A percentile compares a stretch with the other conserved stretches of the same genome.
phyloP scores from a whole-genome alignment of 2,113 vertebrate genomes.

The Brachypodius melanocephalos region DNA sequence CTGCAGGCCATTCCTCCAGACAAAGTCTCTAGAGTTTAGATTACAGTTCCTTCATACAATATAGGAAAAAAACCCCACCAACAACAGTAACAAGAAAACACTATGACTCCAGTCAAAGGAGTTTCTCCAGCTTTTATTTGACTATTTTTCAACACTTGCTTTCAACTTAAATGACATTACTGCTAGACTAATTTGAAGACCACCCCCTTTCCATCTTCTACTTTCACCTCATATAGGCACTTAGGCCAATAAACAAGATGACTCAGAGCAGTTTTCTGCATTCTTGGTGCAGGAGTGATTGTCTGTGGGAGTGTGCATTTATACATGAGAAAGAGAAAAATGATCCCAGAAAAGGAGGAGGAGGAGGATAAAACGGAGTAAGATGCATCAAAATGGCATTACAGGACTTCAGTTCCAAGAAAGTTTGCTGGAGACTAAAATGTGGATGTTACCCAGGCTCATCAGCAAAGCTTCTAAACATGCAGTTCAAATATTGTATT shows the following conservation, averaged over 20 bases:
- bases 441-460: not conserved
- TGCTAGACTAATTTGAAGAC: not conserved
- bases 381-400: not conserved
- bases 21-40: not conserved
- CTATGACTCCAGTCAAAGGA: not conserved
- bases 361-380: not conserved
- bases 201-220: not conserved
- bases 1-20: not conserved
- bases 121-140: not conserved
- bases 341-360: not conserved
- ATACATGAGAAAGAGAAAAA: slow-evolving; percentile 5
- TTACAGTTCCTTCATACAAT: not conserved
- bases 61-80: not conserved
- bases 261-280: not conserved
- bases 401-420: not conserved
- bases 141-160: not conserved
- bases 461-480: not conserved
- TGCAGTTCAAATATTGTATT: not conserved
- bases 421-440: not conserved
- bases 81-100: accelerated
- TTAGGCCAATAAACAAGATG: not conserved
- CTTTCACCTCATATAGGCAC: not conserved
- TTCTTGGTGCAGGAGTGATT: not conserved
- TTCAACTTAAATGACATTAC: not conserved
- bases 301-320: not conserved